Percentiles rank a stretch among this genome's conserved stretches.
Conservation (phyloP, 2,797 vertebrate species). For the Falco novaeseelandiae region DNA sequence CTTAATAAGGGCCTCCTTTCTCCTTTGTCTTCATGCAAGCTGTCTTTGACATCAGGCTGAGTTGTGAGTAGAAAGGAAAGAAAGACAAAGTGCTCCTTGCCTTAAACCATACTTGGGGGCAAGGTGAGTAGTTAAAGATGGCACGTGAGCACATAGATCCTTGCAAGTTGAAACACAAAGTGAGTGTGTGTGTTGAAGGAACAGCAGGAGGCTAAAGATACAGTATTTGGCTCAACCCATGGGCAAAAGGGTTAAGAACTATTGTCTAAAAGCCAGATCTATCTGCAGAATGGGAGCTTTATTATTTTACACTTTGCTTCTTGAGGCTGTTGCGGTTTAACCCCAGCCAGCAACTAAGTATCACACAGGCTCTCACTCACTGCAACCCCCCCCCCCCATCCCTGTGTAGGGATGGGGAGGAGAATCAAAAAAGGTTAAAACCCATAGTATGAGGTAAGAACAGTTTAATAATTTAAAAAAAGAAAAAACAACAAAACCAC, state of each 20-base stretch:
- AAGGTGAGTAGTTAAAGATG: neutral
- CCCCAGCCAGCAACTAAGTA: too few relatives aligned
- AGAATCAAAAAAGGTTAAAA: too few relatives aligned
- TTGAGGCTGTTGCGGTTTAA: neutral
- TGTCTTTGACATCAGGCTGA: neutral
- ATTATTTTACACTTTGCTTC: neutral
- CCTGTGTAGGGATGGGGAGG: too few relatives aligned
- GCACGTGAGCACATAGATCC: neutral
- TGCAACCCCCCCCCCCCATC: too few relatives aligned
- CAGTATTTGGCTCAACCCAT: fast-evolving
- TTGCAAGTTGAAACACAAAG: neutral
- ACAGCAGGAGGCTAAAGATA: neutral
- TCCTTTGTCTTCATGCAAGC: neutral
- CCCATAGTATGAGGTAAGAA: too few relatives aligned
- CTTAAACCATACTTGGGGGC: neutral
- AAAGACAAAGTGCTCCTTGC: neutral
- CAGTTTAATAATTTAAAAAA: too few relatives aligned
- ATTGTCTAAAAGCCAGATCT: neutral
- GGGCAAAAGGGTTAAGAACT: neutral
- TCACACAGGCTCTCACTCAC: too few relatives aligned
- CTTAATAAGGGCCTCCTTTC: neutral
- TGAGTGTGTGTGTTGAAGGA: neutral
- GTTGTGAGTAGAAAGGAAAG: fast-evolving
- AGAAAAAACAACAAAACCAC: too few relatives aligned
- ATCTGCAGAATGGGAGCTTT: neutral